These are phyloP conservation scores for Egretta garzetta DNA, from an alignment of 2,113 vertebrate species.

Conservation along the genomic window DNA sequence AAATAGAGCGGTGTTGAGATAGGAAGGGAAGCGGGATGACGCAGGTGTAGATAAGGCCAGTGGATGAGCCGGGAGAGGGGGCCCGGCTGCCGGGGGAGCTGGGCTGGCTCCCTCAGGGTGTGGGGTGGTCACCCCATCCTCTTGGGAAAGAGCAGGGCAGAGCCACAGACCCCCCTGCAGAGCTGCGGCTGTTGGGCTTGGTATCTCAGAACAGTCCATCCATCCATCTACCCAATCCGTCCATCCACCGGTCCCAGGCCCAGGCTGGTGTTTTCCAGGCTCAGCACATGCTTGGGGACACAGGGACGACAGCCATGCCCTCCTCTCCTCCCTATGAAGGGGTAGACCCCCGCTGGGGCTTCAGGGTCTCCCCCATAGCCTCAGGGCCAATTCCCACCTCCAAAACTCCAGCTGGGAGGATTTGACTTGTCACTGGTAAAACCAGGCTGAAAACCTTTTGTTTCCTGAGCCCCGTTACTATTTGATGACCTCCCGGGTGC, in stretches of 20 bases:
- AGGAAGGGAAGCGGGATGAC: not conserved
- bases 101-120: not conserved
- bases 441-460: not conserved
- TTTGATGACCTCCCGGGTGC: not conserved
- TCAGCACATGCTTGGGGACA: not conserved
- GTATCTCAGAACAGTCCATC: not conserved
- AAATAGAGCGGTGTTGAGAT: not conserved
- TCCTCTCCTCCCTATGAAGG: not conserved
- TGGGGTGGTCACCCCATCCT: accelerated
- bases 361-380: not conserved
- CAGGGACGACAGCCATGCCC: not conserved
- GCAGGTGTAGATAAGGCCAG: not conserved
- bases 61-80: not conserved
- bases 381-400: not conserved
- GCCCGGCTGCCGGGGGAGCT: not conserved
- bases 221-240: accelerated
- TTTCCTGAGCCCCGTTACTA: not conserved
- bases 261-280: not conserved
- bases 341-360: accelerated
- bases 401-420: accelerated
- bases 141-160: not conserved
- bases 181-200: not conserved
- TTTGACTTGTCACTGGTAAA: not conserved
- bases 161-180: accelerated
- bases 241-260: not conserved